Conservation (phyloP, 1,140 invertebrate genomes). For the Drosophila arawakana region DNA sequence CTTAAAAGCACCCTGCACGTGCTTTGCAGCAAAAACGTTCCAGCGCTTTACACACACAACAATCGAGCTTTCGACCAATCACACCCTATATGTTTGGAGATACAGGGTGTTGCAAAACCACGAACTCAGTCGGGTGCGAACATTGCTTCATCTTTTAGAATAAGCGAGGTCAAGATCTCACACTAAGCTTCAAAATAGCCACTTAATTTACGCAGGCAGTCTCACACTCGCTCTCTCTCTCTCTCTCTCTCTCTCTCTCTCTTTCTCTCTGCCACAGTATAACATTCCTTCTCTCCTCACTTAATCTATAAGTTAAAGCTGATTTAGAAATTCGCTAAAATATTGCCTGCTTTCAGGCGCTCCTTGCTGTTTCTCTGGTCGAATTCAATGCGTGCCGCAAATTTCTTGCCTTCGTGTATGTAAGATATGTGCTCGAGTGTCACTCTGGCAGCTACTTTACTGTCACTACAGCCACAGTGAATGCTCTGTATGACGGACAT, state of each 20-base stretch:
- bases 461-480: conserved; percentile 6
- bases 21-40: no score
- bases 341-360: conserved; percentile 17
- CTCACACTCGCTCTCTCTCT: background rate
- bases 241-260: background rate
- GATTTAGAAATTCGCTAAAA: conserved; percentile 7
- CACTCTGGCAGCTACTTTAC: conserved; percentile 28
- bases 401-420: conserved; percentile 46
- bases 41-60: no score
- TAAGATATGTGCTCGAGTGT: conserved; percentile 52
- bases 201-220: conserved; percentile 27
- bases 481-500: conserved; percentile 15
- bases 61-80: no score
- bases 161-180: conserved; percentile 37
- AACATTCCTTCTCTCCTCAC: background rate
- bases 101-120: no score
- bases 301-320: conserved; percentile 27
- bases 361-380: background rate
- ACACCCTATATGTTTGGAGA: no score
- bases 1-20: background rate
- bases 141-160: background rate
- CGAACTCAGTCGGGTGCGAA: background rate
- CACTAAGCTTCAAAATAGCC: conserved; percentile 11
- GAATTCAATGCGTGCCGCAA: conserved; percentile 58
- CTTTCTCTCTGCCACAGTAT: background rate